A percentile compares a stretch with the other conserved stretches of the same genome.
phyloP scores from a whole-genome alignment of 2,113 vertebrate species.

The Crotalus tigris region DNA sequence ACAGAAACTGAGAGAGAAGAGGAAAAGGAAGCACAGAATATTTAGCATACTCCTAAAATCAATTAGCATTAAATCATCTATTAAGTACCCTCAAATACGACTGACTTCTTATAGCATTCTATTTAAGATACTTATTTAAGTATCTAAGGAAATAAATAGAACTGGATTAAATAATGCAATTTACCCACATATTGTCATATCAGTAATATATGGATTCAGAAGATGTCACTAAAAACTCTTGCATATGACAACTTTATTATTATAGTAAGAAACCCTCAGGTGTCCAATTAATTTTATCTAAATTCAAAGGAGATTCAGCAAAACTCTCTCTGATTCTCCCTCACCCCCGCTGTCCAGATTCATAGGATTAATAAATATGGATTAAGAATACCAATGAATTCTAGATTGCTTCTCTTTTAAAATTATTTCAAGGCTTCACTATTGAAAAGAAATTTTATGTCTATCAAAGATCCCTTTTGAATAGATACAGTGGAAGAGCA shows the following conservation, averaged over 20 bases:
- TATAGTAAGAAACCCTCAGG: not conserved
- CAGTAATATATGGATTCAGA: not conserved
- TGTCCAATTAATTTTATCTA: conserved; percentile 1
- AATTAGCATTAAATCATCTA: too few relatives aligned
- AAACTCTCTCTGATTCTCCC: not conserved
- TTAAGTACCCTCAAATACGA: not conserved
- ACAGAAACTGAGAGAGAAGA: not conserved
- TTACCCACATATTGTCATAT: not conserved
- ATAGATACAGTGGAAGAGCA: not conserved
- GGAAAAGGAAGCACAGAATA: not conserved
- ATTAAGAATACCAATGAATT: not conserved
- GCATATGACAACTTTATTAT: not conserved
- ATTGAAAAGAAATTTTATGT: not conserved
- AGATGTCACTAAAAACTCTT: not conserved
- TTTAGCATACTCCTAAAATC: not conserved
- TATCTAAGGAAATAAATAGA: not conserved
- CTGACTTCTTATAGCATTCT: not conserved
- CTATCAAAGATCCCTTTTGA: not conserved
- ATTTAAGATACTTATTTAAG: not conserved
- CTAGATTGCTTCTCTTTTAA: not conserved
- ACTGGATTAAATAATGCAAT: not conserved
- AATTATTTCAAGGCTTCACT: not conserved
- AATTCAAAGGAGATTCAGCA: not conserved
- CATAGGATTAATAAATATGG: not conserved
- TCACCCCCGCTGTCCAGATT: too few relatives aligned